Percentiles rank a stretch among this genome's conserved stretches.
Evolutionary conservation across 2,888 invertebrate species (phyloP).

Genomic region (Brachyopa scutellaris): DNA sequence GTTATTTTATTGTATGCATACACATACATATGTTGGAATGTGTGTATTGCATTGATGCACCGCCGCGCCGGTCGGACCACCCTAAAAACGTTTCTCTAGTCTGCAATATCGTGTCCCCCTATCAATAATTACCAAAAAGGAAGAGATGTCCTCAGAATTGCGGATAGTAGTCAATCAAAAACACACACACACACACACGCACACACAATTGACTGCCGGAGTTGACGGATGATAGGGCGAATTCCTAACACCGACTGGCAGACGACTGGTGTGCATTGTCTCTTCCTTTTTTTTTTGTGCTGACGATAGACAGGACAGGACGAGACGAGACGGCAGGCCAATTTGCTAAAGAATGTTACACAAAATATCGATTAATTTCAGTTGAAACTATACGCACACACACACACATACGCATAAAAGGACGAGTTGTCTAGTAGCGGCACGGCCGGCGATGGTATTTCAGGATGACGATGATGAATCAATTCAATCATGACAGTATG

Average conservation of each 20-base stretch:
- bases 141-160: slow-evolving; percentile 35
- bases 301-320: slow-evolving; percentile 2
- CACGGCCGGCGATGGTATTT: neutral
- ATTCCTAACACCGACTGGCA: neutral
- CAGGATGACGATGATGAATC: slow-evolving; percentile 48
- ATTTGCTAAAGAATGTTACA: slow-evolving; percentile 43
- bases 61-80: neutral
- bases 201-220: neutral
- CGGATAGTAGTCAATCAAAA: slow-evolving; percentile 60
- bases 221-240: neutral
- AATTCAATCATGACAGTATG: slow-evolving; percentile 40
- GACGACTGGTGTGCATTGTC: slow-evolving; percentile 17
- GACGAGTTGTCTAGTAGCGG: neutral
- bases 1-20: too few species aligned
- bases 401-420: neutral
- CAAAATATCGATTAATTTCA: slow-evolving; percentile 56
- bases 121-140: slow-evolving; percentile 27
- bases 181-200: slow-evolving; percentile 18
- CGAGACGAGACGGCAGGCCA: slow-evolving; percentile 4
- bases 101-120: slow-evolving; percentile 26
- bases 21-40: too few species aligned
- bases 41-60: slow-evolving; percentile 27
- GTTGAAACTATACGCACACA: neutral
- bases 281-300: too few species aligned
- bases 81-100: neutral